phyloP scores from a whole-genome alignment of 2,888 invertebrate genomes.

The Calameuta filiformis region DNA sequence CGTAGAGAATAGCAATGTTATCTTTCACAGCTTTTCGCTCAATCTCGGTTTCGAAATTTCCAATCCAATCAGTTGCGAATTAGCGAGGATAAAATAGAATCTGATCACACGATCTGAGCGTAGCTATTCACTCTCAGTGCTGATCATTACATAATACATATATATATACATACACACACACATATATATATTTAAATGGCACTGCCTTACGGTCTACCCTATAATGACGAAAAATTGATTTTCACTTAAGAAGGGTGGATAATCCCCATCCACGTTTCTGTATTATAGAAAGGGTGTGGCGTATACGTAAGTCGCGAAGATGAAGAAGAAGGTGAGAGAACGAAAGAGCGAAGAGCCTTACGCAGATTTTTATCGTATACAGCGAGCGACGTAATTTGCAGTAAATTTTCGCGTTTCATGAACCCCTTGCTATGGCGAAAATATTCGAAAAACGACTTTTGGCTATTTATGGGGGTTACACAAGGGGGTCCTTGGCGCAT shows the following conservation, averaged over 20 bases:
- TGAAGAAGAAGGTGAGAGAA: neutral
- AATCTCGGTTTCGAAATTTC: too few relatives aligned
- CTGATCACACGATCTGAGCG: too few relatives aligned
- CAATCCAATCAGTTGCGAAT: too few relatives aligned
- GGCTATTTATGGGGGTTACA: neutral
- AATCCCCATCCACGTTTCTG: neutral
- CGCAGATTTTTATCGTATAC: neutral
- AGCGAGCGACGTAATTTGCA: neutral
- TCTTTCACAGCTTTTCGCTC: too few relatives aligned
- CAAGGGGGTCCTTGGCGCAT: slow-evolving; percentile 2
- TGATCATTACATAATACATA: too few relatives aligned
- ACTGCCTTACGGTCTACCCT: neutral
- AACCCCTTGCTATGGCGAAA: neutral
- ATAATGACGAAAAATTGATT: neutral
- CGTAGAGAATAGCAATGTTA: too few relatives aligned
- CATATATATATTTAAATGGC: neutral
- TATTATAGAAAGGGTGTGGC: neutral
- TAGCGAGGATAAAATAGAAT: too few relatives aligned
- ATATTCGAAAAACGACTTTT: neutral
- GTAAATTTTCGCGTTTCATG: neutral
- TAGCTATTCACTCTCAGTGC: too few relatives aligned
- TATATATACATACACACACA: too few relatives aligned
- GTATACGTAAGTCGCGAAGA: neutral
- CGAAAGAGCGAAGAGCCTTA: neutral
- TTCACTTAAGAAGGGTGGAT: neutral